Conservation (phyloP, 2,797 vertebrate species). For the Lacerta bilineata region DNA sequence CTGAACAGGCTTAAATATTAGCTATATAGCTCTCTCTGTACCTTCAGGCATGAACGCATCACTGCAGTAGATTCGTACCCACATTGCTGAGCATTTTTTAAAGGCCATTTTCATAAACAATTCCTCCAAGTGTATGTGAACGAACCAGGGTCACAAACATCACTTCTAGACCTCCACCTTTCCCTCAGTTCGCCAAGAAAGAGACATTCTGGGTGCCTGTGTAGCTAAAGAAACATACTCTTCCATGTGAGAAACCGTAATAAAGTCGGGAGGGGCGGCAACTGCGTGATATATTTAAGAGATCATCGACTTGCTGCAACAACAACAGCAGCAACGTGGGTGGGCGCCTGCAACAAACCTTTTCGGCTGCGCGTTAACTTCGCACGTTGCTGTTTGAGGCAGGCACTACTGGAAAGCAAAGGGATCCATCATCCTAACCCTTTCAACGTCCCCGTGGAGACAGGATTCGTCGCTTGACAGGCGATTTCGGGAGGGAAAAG, state of each 20-base stretch:
- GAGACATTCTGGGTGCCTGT: too few species aligned
- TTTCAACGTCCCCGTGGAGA: background rate
- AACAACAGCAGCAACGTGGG: too few species aligned
- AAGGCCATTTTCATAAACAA: slow-evolving; percentile 25
- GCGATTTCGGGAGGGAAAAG: background rate
- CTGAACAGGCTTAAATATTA: background rate
- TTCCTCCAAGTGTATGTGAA: background rate
- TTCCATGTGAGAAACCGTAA: background rate
- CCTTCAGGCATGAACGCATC: background rate
- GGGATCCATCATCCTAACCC: background rate
- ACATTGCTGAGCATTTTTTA: slow-evolving; percentile 37
- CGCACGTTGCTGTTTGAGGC: background rate
- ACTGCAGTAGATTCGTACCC: slow-evolving; percentile 35
- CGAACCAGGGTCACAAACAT: background rate
- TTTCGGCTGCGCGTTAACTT: too few species aligned
- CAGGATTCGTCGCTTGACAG: background rate
- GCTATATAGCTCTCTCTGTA: slow-evolving; percentile 41
- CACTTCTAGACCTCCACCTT: background rate
- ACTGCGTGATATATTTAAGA: background rate
- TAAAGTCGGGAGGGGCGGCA: background rate
- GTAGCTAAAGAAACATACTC: background rate
- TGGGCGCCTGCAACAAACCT: too few species aligned
- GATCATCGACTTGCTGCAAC: background rate
- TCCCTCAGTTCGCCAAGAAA: background rate
- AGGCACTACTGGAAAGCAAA: background rate